phyloP scores from a whole-genome alignment of 2,888 invertebrate species.

The Dascillus cervinus region DNA sequence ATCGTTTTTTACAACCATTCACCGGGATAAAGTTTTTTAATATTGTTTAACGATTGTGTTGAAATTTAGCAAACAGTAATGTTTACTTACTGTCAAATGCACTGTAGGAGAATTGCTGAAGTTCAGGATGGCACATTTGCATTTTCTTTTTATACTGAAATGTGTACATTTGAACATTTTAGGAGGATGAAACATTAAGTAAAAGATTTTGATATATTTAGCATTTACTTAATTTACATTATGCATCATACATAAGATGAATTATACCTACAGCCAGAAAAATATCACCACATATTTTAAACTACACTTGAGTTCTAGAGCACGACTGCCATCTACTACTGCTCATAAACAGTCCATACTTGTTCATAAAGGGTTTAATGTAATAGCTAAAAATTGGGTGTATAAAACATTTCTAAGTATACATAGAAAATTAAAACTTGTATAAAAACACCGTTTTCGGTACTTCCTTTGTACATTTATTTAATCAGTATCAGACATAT shows the following conservation, averaged over 20 bases:
- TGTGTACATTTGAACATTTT: not conserved
- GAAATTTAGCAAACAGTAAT: no score
- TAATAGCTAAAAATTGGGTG: slow-evolving; percentile 37
- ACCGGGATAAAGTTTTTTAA: no score
- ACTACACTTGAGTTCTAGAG: slow-evolving; percentile 44
- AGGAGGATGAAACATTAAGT: slow-evolving; percentile 20
- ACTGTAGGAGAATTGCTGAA: no score
- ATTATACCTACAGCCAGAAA: slow-evolving; percentile 46
- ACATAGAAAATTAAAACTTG: slow-evolving; percentile 44
- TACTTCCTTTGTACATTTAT: slow-evolving; percentile 50
- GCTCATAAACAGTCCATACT: slow-evolving; percentile 16
- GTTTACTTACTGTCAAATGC: no score
- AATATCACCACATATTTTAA: slow-evolving; percentile 46
- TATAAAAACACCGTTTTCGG: slow-evolving; percentile 45
- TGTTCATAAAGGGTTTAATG: slow-evolving; percentile 29
- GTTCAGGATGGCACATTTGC: no score
- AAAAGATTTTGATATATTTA: slow-evolving; percentile 42
- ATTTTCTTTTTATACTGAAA: no score
- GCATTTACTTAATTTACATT: slow-evolving; percentile 45
- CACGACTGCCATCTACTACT: slow-evolving; percentile 36
- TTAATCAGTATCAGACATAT: slow-evolving; percentile 48
- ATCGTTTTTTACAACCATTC: no score
- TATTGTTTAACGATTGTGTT: no score
- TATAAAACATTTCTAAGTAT: slow-evolving; percentile 40
- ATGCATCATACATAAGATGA: slow-evolving; percentile 45